Percentiles rank a stretch among this genome's conserved stretches.
These are phyloP conservation scores for Sweltsa coloradensis DNA, from an alignment of 1,140 invertebrate species.

Conservation along the genomic window DNA sequence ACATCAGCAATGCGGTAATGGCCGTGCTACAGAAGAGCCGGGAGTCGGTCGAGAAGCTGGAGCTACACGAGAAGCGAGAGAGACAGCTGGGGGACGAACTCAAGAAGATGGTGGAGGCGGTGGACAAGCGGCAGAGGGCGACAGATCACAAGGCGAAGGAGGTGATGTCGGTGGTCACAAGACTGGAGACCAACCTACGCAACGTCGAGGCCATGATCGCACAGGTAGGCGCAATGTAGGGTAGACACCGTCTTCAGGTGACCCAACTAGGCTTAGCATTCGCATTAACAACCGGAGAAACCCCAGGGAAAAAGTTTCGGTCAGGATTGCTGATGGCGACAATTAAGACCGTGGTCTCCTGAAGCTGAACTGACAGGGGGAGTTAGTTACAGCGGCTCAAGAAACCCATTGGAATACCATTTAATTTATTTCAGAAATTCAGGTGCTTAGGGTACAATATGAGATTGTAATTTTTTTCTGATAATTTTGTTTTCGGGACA, in stretches of 20 bases:
- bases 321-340: background rate
- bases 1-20: conserved; percentile 67
- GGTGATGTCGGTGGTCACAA: conserved; percentile 5
- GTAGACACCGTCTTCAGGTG: background rate
- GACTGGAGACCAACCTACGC: conserved; percentile 17
- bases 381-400: no score
- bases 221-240: background rate
- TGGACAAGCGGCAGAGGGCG: conserved; percentile 59
- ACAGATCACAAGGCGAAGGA: conserved; percentile 37
- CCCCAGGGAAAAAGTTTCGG: background rate
- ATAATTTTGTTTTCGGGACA: no score
- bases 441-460: no score
- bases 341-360: background rate
- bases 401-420: no score
- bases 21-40: conserved; percentile 70
- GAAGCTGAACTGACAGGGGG: background rate
- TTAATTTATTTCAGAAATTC: no score
- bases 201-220: conserved; percentile 17
- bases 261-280: background rate
- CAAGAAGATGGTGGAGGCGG: conserved; percentile 51
- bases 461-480: no score
- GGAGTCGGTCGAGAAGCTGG: conserved; percentile 66
- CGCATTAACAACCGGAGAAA: background rate
- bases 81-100: conserved; percentile 62
- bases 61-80: conserved; percentile 70